These are phyloP conservation scores for Leistus spinibarbis DNA, from an alignment of 2,888 invertebrate genomes.

Conservation along the genomic window DNA sequence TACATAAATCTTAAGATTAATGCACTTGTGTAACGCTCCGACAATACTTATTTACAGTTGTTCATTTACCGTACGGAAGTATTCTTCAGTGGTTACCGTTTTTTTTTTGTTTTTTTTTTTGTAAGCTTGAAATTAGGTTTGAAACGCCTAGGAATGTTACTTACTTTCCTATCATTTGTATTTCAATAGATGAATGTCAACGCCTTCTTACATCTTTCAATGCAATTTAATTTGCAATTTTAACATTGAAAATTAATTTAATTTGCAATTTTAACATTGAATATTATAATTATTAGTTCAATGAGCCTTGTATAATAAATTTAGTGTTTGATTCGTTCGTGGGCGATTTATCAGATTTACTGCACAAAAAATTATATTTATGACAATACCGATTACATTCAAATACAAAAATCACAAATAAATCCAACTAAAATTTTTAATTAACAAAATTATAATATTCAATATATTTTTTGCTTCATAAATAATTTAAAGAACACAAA, in stretches of 20 bases:
- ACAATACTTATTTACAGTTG: constrained; percentile 23
- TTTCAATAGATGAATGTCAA: not conserved
- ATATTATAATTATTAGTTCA: constrained; percentile 20
- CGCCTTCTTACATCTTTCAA: not conserved
- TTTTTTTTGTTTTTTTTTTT: constrained; percentile 30
- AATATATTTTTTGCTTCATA: too few species aligned
- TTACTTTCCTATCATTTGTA: not conserved
- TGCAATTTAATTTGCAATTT: not conserved
- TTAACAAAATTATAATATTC: too few species aligned
- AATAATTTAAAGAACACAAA: too few species aligned
- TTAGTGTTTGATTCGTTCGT: constrained; percentile 5
- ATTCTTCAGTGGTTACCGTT: constrained; percentile 31
- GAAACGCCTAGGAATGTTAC: constrained; percentile 17
- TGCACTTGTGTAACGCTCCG: constrained; percentile 32
- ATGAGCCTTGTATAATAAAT: constrained; percentile 1
- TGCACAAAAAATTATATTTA: not conserved
- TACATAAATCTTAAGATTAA: constrained; percentile 34
- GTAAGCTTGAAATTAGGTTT: constrained; percentile 14
- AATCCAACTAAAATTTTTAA: too few species aligned
- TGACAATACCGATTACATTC: too few species aligned
- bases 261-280: not conserved
- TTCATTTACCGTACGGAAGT: not conserved
- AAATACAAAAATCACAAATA: too few species aligned
- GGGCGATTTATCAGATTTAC: constrained; percentile 11
- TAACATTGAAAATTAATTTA: not conserved